These are phyloP conservation scores for Psittacula cyanocephala DNA, from an alignment of 2,113 vertebrate species.

Conservation along the genomic window DNA sequence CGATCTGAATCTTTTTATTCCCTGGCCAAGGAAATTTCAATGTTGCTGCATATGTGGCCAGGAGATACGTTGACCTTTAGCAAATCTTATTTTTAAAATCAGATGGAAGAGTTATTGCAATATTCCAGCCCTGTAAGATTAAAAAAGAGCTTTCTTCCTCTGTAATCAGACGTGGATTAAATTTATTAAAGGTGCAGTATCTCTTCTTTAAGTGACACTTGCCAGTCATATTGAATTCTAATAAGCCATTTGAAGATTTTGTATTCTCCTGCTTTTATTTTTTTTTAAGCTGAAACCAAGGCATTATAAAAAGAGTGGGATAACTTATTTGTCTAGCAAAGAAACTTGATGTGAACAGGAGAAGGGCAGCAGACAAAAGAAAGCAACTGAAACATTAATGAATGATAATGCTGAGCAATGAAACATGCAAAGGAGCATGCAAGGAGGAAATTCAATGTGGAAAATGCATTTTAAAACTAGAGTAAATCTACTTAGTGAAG, in stretches of 20 bases:
- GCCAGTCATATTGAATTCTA: slow-evolving; percentile 69
- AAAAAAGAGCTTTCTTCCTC: slow-evolving; percentile 78
- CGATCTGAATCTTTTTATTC: slow-evolving; percentile 93
- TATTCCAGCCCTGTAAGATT: slow-evolving; percentile 81
- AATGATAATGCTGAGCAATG: slow-evolving; percentile 56
- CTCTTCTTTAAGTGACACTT: slow-evolving; percentile 74
- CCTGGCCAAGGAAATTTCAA: slow-evolving; percentile 85
- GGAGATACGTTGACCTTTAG: slow-evolving; percentile 90
- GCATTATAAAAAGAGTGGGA: slow-evolving; percentile 25
- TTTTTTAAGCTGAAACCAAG: slow-evolving; percentile 33
- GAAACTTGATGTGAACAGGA: slow-evolving; percentile 54
- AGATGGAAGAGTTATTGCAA: slow-evolving; percentile 85
- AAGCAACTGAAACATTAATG: slow-evolving; percentile 52
- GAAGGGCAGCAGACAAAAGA: slow-evolving; percentile 56
- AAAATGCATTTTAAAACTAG: slow-evolving; percentile 44
- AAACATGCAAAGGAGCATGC: slow-evolving; percentile 43
- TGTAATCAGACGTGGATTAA: slow-evolving; percentile 80
- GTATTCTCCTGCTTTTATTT: slow-evolving; percentile 22
- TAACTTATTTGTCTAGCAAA: slow-evolving; percentile 58
- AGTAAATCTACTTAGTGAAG: slow-evolving; percentile 33
- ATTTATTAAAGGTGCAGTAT: slow-evolving; percentile 79
- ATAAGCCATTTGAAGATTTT: slow-evolving; percentile 63
- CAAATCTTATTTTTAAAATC: slow-evolving; percentile 86
- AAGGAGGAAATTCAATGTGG: slow-evolving; percentile 26
- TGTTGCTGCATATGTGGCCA: slow-evolving; percentile 83